Conservation (phyloP, 2,888 invertebrate genomes). For the Phragmatobia fuliginosa region DNA sequence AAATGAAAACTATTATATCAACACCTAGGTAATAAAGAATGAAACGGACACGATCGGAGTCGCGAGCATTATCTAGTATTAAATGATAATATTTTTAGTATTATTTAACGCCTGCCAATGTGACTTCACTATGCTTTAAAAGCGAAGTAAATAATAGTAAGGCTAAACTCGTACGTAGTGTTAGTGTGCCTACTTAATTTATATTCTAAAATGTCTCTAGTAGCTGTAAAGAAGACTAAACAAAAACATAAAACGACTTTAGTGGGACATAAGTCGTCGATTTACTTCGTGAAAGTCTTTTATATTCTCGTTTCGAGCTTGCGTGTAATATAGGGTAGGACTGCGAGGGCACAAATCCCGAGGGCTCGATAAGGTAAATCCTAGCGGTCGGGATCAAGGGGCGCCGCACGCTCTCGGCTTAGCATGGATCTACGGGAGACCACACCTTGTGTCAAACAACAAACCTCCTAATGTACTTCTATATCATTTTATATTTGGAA, state of each 20-base stretch:
- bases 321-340: slow-evolving; percentile 49
- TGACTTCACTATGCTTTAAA: no score
- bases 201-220: slow-evolving; percentile 4
- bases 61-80: no score
- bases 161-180: neutral
- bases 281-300: slow-evolving; percentile 69
- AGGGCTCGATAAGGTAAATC: slow-evolving; percentile 81
- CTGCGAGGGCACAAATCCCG: slow-evolving; percentile 64
- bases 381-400: slow-evolving; percentile 69
- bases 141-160: neutral
- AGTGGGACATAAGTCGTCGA: slow-evolving; percentile 62
- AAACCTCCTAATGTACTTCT: slow-evolving; percentile 18
- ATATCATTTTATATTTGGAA: slow-evolving; percentile 1
- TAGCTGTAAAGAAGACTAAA: slow-evolving; percentile 14
- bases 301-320: slow-evolving; percentile 67
- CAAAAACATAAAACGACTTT: slow-evolving; percentile 41
- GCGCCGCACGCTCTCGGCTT: slow-evolving; percentile 70
- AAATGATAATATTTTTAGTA: no score
- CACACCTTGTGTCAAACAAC: slow-evolving; percentile 66
- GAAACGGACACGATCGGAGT: no score
- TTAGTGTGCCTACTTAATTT: neutral
- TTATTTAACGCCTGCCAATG: no score
- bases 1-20: no score
- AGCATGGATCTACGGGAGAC: slow-evolving; percentile 68
- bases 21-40: no score